Percentiles rank a stretch among this genome's conserved stretches.
These are phyloP conservation scores for Proctacanthus coquilletti DNA, from an alignment of 1,140 invertebrate species.

Conservation along the genomic window DNA sequence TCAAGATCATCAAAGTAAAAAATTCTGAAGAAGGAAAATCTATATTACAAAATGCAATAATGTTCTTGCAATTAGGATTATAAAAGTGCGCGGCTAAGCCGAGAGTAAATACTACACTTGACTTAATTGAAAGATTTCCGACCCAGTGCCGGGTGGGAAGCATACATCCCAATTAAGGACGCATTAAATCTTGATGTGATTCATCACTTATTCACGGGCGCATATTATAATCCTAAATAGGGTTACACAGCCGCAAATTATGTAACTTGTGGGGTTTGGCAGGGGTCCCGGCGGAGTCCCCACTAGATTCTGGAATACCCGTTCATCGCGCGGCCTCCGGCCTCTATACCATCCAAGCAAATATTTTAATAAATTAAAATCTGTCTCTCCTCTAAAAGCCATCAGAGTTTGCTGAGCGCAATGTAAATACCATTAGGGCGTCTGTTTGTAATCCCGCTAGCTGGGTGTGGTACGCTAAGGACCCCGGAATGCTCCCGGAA, in stretches of 20 bases:
- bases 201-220: background rate
- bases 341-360: too few species aligned
- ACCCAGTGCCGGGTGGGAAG: too few species aligned
- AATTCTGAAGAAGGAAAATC: too few species aligned
- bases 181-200: background rate
- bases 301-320: background rate
- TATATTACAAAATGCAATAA: too few species aligned
- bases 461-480: background rate
- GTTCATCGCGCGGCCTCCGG: too few species aligned
- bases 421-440: background rate
- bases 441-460: background rate
- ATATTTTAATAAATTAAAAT: conserved; percentile 1
- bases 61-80: too few species aligned
- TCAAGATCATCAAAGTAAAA: too few species aligned
- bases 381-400: conserved; percentile 1
- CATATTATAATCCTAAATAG: conserved; percentile 1
- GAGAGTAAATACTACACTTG: too few species aligned
- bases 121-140: too few species aligned
- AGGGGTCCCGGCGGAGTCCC: background rate
- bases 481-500: background rate
- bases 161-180: background rate
- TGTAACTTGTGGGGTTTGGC: background rate
- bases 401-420: background rate
- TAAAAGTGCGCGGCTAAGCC: too few species aligned
- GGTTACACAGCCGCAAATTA: background rate